Conservation (phyloP, 2,797 vertebrate genomes). For the Acanthiza pusilla region DNA sequence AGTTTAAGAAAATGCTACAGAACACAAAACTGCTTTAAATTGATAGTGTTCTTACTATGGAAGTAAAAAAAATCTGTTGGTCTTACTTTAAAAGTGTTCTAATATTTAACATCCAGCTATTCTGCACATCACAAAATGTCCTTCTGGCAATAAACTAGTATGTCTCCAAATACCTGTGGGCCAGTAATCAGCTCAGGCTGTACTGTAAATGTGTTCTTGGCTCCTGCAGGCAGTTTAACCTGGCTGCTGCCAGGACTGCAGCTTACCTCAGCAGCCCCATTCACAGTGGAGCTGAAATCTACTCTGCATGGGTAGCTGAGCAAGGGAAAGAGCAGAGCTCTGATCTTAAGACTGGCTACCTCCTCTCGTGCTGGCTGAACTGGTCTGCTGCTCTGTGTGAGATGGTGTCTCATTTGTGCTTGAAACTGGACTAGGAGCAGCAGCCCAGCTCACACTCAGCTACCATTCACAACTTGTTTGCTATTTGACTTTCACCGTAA, state of each 20-base stretch:
- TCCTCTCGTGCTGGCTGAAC: neutral
- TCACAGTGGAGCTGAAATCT: neutral
- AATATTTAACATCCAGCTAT: neutral
- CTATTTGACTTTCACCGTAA: neutral
- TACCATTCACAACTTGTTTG: neutral
- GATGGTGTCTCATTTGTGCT: neutral
- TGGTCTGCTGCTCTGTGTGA: neutral
- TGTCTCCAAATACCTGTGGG: neutral
- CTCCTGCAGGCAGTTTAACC: neutral
- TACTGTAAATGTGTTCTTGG: neutral
- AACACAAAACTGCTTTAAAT: neutral
- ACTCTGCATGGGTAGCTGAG: fast-evolving
- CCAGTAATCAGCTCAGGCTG: neutral
- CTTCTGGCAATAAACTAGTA: neutral
- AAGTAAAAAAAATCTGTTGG: neutral
- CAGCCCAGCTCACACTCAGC: neutral
- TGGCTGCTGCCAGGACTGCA: neutral
- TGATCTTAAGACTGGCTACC: neutral
- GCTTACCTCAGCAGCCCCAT: neutral
- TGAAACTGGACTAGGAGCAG: neutral
- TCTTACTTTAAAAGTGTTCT: neutral
- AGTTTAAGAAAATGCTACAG: neutral
- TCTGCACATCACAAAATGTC: neutral
- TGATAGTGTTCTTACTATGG: neutral
- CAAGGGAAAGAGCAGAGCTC: neutral